Base-by-base conservation (phyloP, 2,113 vertebrate genomes). In the Pan paniscus region DNA sequence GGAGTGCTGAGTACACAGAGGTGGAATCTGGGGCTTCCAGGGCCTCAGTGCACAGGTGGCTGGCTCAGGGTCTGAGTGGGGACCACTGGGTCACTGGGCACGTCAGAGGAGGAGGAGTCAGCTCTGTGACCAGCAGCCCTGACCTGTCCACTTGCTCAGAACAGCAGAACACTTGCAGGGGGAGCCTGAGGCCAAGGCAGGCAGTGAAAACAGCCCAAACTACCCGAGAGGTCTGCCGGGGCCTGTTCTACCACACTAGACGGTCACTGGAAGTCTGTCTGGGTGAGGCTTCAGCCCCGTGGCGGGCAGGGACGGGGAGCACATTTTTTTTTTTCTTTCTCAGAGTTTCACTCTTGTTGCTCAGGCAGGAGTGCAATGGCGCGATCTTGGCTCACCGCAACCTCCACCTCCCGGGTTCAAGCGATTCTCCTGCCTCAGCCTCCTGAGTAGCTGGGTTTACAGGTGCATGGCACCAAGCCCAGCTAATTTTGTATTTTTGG, bases 31-130 rank as follows among this genome's bases (percentile, higher is more conserved):
- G 55, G 38, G 76, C 16, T 73, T 55, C 1, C 5, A n/a, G 6
- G 40, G 22, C 55, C 1, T 2, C 5, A 9, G 25, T 1, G 0
- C 48, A 30, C 3, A 6, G 52, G 7, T 5, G 9, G 64, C 57
- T 32, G 48, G 61, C n/a, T 20, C 5, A 2, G 14, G 1, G 16
- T 13, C 78, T 48, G 76, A 20, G 67, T 43, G 13, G 50, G 50
- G 48, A 52, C 38, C 67, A 46, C 35, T 14, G 50, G 30, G 57
- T 61, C 83, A 35, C 46, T 48, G 6, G 10, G n/a, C 17, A 25
- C 5, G 0, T 27, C 16, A 18, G 52, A 10, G 43, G 30, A 3
- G 43, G 23, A 3, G 3, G 16, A 18, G n/a, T 38, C 40, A n/a
- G 43, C 76, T 87, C 68, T 4, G 12, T 2, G 40, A 23, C 27